Base-by-base conservation (phyloP, 2,888 invertebrate species). In the Mesoligia furuncula region DNA sequence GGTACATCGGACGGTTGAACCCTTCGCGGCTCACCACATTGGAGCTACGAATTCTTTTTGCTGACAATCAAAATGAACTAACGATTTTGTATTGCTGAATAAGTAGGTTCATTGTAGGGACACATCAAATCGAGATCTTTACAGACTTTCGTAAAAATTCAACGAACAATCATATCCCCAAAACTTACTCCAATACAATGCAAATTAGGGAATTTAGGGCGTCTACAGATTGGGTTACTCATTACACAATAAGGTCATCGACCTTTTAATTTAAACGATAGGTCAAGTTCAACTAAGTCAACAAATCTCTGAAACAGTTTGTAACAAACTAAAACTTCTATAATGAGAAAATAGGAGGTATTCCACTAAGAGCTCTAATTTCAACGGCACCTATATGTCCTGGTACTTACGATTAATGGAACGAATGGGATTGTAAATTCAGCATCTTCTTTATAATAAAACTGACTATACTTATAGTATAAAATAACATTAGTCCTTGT, bases 1-100 rank as follows among this genome's bases (percentile, higher is more conserved):
- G 64, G 85, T 75, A 85, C 69, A 69, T 77, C 72, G 81, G 75
- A 62, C 74, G 75, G 70, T 59, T 54, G 9, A 85, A 85, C 70
- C 81, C 67, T 81, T 78, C 59, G 68, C 65, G 48, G 70, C 67
- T 85, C 74, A 73, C 73, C 31, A 54, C 45, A 77, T 70, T 59
- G 59, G 36, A 36, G 36, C 36, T n/a, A 31, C 54, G 31, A 77
- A 73, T 61, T 65, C 57, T 74, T 77, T 80, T 62, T 68, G 80
- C 61, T 70, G 72, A 73, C 39, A n/a, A 82, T 42, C 24, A 68
- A 65, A 61, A 54, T 68, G 0, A 64, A 45, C 17, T 69, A 64
- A 64, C 17, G n/a, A 61, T 59, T 51, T 54, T 2, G 7, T 45
- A 54, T 69, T 48, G 54, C 39, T 64, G 48, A 77, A 64, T 68